Conservation (phyloP, 2,797 vertebrate genomes). For the Ispidina lecontei region DNA sequence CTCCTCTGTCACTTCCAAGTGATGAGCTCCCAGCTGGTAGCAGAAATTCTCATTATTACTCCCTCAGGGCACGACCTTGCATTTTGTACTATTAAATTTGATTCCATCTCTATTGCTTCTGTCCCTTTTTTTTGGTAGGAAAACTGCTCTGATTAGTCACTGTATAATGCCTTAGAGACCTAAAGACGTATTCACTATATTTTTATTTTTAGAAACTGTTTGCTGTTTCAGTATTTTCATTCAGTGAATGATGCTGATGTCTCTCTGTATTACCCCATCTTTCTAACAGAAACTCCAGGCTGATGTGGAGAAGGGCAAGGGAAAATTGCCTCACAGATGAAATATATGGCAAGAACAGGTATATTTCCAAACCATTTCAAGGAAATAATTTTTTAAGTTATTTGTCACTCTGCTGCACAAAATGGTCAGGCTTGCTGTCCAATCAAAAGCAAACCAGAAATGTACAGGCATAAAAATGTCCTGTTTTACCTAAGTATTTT, state of each 20-base stretch:
- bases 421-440: constrained; percentile 12
- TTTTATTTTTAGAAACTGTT: constrained; percentile 71
- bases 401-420: constrained; percentile 26
- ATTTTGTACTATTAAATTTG: constrained; percentile 68
- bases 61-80: constrained; percentile 57
- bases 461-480: neutral
- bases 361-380: constrained; percentile 38
- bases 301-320: constrained; percentile 30
- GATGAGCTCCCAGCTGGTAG: constrained; percentile 71
- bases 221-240: constrained; percentile 64
- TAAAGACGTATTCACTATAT: constrained; percentile 54
- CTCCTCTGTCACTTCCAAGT: constrained; percentile 70
- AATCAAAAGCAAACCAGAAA: constrained; percentile 22
- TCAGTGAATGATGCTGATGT: constrained; percentile 68
- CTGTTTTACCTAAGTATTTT: constrained; percentile 19
- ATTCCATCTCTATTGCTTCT: constrained; percentile 67
- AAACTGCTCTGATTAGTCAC: constrained; percentile 65
- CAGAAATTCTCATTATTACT: constrained; percentile 71
- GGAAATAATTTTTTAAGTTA: constrained; percentile 45
- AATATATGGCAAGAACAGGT: constrained; percentile 17
- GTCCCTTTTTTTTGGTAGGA: constrained; percentile 26
- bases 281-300: constrained; percentile 38
- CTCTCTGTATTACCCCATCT: constrained; percentile 58
- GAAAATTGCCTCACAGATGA: constrained; percentile 48
- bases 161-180: constrained; percentile 57